Evolutionary conservation across 2,888 invertebrate species (phyloP).

Genomic region (Drosophila yooni): DNA sequence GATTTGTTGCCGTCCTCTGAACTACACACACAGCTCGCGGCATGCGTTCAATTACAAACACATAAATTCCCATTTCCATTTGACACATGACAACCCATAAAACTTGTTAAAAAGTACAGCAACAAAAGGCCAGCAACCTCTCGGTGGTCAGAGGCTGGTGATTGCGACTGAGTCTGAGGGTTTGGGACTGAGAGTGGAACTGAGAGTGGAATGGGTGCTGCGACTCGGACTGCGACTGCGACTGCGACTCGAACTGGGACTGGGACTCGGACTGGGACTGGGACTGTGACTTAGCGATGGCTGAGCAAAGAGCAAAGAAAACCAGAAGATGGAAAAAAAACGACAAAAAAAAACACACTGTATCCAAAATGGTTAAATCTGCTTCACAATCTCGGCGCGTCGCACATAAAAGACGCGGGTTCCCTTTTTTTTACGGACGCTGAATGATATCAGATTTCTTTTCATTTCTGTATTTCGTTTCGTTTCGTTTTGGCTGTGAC

Average conservation of each 20-base stretch:
- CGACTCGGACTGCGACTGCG: conserved; percentile 11
- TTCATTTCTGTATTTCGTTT: conserved; percentile 49
- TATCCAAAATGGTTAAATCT: conserved; percentile 76
- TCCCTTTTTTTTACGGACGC: conserved; percentile 65
- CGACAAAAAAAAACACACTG: conserved; percentile 44
- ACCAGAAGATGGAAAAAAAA: conserved; percentile 4
- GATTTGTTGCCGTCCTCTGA: conserved; percentile 34
- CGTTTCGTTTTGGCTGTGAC: conserved; percentile 46
- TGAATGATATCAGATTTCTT: conserved; percentile 79
- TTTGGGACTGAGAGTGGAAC: conserved; percentile 9
- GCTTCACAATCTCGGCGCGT: conserved; percentile 71
- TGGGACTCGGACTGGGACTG: conserved; percentile 13
- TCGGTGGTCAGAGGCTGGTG: conserved; percentile 53
- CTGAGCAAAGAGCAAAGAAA: conserved; percentile 14
- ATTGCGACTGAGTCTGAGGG: conserved; percentile 36
- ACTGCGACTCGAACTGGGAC: conserved; percentile 15
- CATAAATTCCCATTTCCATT: conserved; percentile 84
- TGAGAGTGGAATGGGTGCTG: neutral
- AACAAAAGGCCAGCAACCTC: conserved; percentile 72
- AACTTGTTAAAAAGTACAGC: conserved; percentile 80
- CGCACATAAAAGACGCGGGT: conserved; percentile 72
- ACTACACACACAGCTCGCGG: conserved; percentile 52
- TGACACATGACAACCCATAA: conserved; percentile 85
- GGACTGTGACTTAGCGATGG: conserved; percentile 12
- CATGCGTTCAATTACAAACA: conserved; percentile 84